A percentile compares a stretch with the other conserved stretches of the same genome.
Evolutionary conservation across 1,140 invertebrate genomes (phyloP).

Genomic region (Lepidostoma basale): DNA sequence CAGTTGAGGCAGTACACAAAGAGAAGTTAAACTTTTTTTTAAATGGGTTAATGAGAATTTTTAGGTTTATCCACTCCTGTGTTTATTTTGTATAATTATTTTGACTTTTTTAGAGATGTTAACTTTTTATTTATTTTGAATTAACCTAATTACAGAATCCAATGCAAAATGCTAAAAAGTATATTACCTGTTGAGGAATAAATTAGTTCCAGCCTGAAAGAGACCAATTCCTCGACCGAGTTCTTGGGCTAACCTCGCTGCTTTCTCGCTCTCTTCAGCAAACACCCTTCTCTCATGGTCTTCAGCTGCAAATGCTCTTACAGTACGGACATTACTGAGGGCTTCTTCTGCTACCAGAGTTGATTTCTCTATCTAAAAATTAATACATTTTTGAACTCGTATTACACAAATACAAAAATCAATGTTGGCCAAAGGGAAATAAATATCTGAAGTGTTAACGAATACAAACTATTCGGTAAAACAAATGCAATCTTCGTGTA

Average conservation of each 20-base stretch:
- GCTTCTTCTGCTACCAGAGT: slow-evolving; percentile 92
- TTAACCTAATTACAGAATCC: too few relatives aligned
- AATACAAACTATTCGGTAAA: too few relatives aligned
- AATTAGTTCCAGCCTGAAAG: slow-evolving; percentile 83
- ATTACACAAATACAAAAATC: neutral
- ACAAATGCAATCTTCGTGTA: too few relatives aligned
- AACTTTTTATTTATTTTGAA: too few relatives aligned
- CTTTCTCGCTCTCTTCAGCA: slow-evolving; percentile 72
- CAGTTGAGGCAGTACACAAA: too few relatives aligned
- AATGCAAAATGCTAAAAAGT: neutral
- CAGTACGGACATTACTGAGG: slow-evolving; percentile 89
- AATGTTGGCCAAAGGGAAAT: too few relatives aligned
- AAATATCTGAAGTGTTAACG: too few relatives aligned
- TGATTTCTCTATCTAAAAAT: slow-evolving; percentile 74
- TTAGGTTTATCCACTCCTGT: too few relatives aligned
- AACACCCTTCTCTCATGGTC: slow-evolving; percentile 81
- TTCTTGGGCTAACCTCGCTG: slow-evolving; percentile 73
- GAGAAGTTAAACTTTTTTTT: too few relatives aligned
- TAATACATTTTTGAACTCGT: neutral
- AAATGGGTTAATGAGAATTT: too few relatives aligned
- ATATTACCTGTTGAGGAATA: slow-evolving; percentile 76
- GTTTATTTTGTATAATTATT: too few relatives aligned
- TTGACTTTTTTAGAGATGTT: too few relatives aligned
- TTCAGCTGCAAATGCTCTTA: slow-evolving; percentile 91
- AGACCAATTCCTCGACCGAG: slow-evolving; percentile 90